Percentiles rank a stretch among this genome's conserved stretches.
Evolutionary conservation across 2,797 vertebrate species (phyloP).

Genomic region (Coregonus suidteri): DNA sequence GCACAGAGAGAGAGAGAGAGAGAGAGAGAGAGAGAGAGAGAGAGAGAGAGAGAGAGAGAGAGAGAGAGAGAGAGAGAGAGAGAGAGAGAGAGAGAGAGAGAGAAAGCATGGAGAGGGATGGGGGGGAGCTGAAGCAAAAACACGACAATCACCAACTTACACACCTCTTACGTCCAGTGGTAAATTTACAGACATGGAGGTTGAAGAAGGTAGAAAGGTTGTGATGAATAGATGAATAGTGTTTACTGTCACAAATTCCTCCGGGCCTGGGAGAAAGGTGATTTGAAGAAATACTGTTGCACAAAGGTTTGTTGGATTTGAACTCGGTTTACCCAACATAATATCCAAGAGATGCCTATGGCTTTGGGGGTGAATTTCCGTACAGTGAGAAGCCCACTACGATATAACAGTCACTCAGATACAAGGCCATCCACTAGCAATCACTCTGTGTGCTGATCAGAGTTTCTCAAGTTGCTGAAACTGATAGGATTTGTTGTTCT

Average conservation of each 20-base stretch:
- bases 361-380: background rate
- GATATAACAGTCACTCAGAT: background rate
- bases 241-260: background rate
- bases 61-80: too few relatives aligned
- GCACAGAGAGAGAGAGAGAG: too few relatives aligned
- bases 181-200: background rate
- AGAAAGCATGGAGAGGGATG: too few relatives aligned
- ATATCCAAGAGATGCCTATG: background rate
- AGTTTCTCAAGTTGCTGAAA: background rate
- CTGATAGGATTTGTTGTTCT: background rate
- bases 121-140: too few relatives aligned
- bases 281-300: background rate
- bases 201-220: background rate
- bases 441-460: slow-evolving; percentile 1
- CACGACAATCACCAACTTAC: background rate
- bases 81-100: too few relatives aligned
- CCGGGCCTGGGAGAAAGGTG: background rate
- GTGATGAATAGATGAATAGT: background rate
- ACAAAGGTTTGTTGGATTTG: too few relatives aligned
- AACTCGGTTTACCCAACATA: too few relatives aligned
- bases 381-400: background rate
- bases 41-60: too few relatives aligned
- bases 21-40: too few relatives aligned
- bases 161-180: background rate
- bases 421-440: background rate